phyloP scores from a whole-genome alignment of 2,797 vertebrate species.

The Nyctalus aviator region DNA sequence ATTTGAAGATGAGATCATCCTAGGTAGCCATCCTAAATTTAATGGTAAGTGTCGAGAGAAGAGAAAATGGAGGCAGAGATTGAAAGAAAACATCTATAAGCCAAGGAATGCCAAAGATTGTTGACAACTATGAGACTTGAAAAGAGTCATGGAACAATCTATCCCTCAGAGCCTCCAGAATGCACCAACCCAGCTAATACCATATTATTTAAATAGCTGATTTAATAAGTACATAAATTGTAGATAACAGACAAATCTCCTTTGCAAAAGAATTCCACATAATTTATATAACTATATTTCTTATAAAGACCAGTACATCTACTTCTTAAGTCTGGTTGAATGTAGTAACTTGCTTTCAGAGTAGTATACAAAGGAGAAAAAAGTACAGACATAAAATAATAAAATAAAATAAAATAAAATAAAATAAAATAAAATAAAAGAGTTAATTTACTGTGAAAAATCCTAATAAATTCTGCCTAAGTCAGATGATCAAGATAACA shows the following conservation, averaged over 20 bases:
- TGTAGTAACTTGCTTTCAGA: background rate
- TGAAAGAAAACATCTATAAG: background rate
- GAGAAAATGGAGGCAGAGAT: background rate
- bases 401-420: too few species aligned
- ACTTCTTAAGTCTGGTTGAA: background rate
- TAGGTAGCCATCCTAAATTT: background rate
- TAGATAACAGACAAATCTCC: background rate
- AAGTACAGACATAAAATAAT: too few species aligned
- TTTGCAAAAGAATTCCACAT: background rate
- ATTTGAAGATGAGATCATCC: background rate
- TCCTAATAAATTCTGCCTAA: background rate
- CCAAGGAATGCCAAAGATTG: background rate
- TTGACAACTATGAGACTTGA: background rate
- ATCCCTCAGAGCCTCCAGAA: background rate
- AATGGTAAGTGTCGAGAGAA: background rate
- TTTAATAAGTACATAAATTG: background rate
- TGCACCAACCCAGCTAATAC: background rate
- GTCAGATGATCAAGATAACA: background rate
- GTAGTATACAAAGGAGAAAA: background rate
- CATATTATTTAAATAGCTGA: background rate
- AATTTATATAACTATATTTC: background rate
- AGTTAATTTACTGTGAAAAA: background rate
- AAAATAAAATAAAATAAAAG: too few species aligned
- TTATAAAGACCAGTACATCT: background rate
- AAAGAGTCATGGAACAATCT: background rate